Evolutionary conservation across 2,113 vertebrate genomes (phyloP).

Genomic region (Eulemur macaco): DNA sequence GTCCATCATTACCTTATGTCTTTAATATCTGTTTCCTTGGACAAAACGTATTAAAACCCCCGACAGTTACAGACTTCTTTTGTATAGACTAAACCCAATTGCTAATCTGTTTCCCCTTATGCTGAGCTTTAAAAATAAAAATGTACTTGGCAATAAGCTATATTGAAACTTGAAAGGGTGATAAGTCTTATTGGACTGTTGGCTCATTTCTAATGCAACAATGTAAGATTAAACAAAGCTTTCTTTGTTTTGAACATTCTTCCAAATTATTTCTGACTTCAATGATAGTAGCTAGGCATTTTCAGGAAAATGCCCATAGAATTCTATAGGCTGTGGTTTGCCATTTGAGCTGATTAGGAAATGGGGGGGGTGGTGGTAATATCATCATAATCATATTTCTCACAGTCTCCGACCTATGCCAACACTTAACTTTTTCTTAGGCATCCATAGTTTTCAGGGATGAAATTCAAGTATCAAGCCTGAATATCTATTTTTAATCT

Average conservation of each 20-base stretch:
- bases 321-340: background rate
- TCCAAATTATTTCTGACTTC: slow-evolving; percentile 66
- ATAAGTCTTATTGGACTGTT: slow-evolving; percentile 75
- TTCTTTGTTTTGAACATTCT: slow-evolving; percentile 71
- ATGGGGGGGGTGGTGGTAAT: background rate
- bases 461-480: background rate
- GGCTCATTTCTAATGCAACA: slow-evolving; percentile 77
- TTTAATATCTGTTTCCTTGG: slow-evolving; percentile 13
- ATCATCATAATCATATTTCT: background rate
- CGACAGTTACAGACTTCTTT: slow-evolving; percentile 69
- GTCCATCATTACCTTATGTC: background rate
- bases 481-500: slow-evolving; percentile 36
- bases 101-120: slow-evolving; percentile 77
- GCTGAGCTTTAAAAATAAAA: slow-evolving; percentile 80
- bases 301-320: slow-evolving; percentile 46
- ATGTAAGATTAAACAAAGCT: slow-evolving; percentile 72
- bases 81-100: slow-evolving; percentile 70
- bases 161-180: slow-evolving; percentile 79
- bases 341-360: background rate
- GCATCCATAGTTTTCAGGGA: slow-evolving; percentile 7
- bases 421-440: background rate
- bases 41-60: slow-evolving; percentile 53
- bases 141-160: slow-evolving; percentile 76
- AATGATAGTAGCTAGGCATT: slow-evolving; percentile 43
- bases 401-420: background rate